A percentile compares a stretch with the other conserved stretches of the same genome.
Conservation (phyloP, 2,797 vertebrate genomes). For the Enteromius anoplus region DNA sequence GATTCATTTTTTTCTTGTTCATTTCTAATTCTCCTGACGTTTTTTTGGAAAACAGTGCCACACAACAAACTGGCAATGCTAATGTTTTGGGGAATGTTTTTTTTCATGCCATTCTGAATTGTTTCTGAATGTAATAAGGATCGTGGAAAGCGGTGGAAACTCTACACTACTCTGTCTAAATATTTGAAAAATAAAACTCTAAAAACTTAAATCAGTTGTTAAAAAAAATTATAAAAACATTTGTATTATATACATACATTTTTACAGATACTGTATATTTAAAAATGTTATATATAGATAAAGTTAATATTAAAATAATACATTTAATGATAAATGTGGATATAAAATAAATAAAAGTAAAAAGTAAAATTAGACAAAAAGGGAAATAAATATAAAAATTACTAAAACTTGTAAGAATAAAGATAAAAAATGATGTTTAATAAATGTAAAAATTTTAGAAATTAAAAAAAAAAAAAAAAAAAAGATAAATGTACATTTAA, state of each 20-base stretch:
- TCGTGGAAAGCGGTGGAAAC: not conserved
- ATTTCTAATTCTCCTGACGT: slow-evolving; percentile 38
- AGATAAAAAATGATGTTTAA: no score
- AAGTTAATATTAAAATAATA: not conserved
- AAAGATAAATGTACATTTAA: no score
- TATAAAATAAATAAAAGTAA: not conserved
- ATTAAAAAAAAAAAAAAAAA: no score
- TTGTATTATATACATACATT: not conserved
- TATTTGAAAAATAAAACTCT: not conserved
- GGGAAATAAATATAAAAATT: not conserved
- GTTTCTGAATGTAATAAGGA: not conserved
- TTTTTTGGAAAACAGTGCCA: not conserved
- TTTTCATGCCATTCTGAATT: slow-evolving; percentile 31
- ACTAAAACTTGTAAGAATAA: not conserved
- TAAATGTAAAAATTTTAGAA: no score
- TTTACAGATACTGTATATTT: not conserved
- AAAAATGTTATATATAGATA: not conserved
- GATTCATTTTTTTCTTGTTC: slow-evolving; percentile 35
- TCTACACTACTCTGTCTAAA: not conserved
- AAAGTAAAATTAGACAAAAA: not conserved
- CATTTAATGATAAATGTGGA: not conserved
- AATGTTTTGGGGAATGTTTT: slow-evolving; percentile 49
- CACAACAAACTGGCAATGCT: slow-evolving; percentile 37
- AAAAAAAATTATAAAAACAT: not conserved
- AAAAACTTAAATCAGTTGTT: not conserved